phyloP scores from a whole-genome alignment of 2,888 invertebrate genomes.

The Acleris literana region DNA sequence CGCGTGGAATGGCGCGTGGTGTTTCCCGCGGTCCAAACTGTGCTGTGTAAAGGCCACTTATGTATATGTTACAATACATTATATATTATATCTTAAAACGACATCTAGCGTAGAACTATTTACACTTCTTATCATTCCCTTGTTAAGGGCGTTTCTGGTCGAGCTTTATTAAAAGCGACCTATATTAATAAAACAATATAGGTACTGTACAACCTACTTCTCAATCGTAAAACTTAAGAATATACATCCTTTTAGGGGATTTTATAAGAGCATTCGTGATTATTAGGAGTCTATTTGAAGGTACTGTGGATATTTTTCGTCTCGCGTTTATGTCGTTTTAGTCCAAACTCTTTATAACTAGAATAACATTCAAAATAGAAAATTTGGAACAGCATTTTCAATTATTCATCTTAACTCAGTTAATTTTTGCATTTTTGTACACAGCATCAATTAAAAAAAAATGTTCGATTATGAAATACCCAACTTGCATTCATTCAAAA shows the following conservation, averaged over 20 bases:
- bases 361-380: not conserved
- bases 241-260: not conserved
- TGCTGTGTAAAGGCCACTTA: too few species aligned
- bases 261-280: slow-evolving; percentile 9
- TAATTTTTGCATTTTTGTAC: too few species aligned
- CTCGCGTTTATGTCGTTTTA: not conserved
- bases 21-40: too few species aligned
- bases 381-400: not conserved
- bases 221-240: not conserved
- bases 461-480: too few species aligned
- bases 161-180: slow-evolving; percentile 28
- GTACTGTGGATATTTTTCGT: not conserved
- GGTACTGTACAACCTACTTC: slow-evolving; percentile 35
- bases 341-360: not conserved
- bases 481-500: too few species aligned
- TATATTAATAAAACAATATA: slow-evolving; percentile 26
- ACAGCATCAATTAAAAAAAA: too few species aligned
- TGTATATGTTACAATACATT: too few species aligned
- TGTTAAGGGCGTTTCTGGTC: slow-evolving; percentile 26
- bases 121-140: not conserved
- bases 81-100: not conserved
- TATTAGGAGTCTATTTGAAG: slow-evolving; percentile 5
- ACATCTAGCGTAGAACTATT: not conserved
- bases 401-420: too few species aligned
- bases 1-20: too few species aligned